Base-by-base conservation (phyloP, 1,140 invertebrate genomes). In the Phymorhynchus buccinoides region DNA sequence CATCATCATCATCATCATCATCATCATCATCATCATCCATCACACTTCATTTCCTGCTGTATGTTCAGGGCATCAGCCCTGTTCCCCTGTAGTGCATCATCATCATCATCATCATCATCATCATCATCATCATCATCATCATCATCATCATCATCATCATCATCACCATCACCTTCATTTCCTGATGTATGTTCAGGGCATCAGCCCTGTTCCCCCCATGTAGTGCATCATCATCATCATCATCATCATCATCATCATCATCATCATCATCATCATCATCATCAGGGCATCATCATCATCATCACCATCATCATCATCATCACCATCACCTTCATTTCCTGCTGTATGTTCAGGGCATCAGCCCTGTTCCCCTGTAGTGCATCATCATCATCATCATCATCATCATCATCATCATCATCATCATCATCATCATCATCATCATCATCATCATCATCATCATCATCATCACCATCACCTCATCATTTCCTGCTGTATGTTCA, bases 21-120 rank as follows among this genome's bases (percentile, higher is more conserved):
- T n/a, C n/a, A n/a, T n/a, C n/a, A n/a, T n/a, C n/a, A n/a, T n/a
- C n/a, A n/a, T n/a, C n/a, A 90, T 89, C n/a, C n/a, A n/a, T 39
- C 88, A 90, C 90, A n/a, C 86, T 88, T 89, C 80, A 91, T 89
- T 86, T 91, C 90, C 18, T 88, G 75, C 68, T 87, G 84, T 9
- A 90, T 91, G 18, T 80, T 75, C 30, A 86, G 73, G 14, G 87
- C 88, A 80, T 90, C 89, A 41, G 86, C 80, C 44, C 83, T 86
- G 77, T 91, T 88, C 3, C 90, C 90, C 56, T 86, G 83, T 3
- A 91, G 6, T 66, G 62, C 56, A 62, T 62, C 56, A 2, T 62
- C 56, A 62, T 9, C 56, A 62, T 62, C 56, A 27, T 62, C 56
- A 22, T 62, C 56, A 62, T 62, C 56, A 62, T 27, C 56, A 62